A percentile compares a stretch with the other conserved stretches of the same genome.
These are phyloP conservation scores for Caenorhabditis zanzibari DNA, from an alignment of 2,888 invertebrate species.

Conservation along the genomic window DNA sequence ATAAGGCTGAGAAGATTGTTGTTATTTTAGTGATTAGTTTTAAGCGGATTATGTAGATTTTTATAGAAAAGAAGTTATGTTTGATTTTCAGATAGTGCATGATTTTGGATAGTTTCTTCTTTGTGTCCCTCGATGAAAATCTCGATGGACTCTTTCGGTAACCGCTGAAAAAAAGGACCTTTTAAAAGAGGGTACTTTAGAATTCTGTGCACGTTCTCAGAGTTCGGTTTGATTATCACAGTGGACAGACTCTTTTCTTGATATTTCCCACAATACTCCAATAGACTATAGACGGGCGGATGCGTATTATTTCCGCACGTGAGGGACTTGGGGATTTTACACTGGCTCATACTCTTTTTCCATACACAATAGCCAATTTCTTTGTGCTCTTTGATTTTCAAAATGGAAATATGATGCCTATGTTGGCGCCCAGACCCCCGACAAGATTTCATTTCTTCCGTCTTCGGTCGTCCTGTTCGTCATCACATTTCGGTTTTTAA, in stretches of 20 bases:
- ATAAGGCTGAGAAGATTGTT: no score
- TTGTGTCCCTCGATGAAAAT: no score
- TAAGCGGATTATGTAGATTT: no score
- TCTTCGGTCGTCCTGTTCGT: conserved; percentile 3
- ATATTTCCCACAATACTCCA: neutral
- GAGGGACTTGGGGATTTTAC: conserved; percentile 44
- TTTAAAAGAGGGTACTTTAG: no score
- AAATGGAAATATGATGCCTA: conserved; percentile 49
- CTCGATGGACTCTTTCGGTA: no score
- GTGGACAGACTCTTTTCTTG: neutral
- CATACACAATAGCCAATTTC: conserved; percentile 26
- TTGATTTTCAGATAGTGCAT: no score
- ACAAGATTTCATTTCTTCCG: conserved; percentile 38
- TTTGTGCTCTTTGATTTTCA: conserved; percentile 55
- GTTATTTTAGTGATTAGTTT: no score
- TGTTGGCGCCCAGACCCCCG: conserved; percentile 12
- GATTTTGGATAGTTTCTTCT: no score
- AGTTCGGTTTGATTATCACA: no score
- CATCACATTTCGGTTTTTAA: conserved; percentile 33
- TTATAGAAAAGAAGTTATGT: no score
- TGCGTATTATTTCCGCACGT: conserved; percentile 46
- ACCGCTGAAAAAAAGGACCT: no score
- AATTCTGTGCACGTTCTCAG: no score
- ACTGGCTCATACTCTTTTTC: neutral
- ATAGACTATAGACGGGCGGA: conserved; percentile 24